Base-by-base conservation (phyloP, 2,797 vertebrate genomes). In the Naso thynnoides region DNA sequence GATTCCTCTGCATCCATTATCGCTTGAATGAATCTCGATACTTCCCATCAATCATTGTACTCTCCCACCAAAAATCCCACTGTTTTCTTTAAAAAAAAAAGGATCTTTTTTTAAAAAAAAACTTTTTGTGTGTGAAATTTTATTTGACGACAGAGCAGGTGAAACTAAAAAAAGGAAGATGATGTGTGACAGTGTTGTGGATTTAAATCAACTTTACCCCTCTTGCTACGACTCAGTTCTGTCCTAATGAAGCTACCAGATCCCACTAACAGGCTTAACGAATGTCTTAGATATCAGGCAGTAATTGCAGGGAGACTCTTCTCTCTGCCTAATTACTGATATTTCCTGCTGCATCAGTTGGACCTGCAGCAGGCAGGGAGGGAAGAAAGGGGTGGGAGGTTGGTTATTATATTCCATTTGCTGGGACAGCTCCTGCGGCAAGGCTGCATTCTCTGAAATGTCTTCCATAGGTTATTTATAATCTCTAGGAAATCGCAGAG, bases 271-370 rank as follows among this genome's bases (percentile, higher is more conserved):
- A 82, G 87, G 88, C 88, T 76, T 90, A 91, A 90, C 79, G 31
- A 91, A 90, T 82, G 82, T 78, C 80, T 90, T 65, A 47, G 49
- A 86, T 89, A 87, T 84, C 88, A 82, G 73, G 67, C 84, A 42
- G 71, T 90, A 90, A 92, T 93, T 90, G 89, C 83, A 64, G 66
- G 39, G 78, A 87, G 77, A 79, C 77, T 77, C 67, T 85, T 78
- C 77, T 83, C 68, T 70, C 86, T 77, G 81, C 78, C 87, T 90
- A 92, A 93, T 92, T 91, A 86, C 80, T 77, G 86, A 84, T 86
- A 83, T 90, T 89, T 89, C 81, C 81, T 58, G 72, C 79, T 65
- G 79, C 78, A 85, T 31, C 75, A 33, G 79, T 86, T 87, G 84
- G 81, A 87, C 78, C 77, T 70, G 82, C 72, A 78, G 58, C 70